Percentiles rank a stretch among this genome's conserved stretches.
Evolutionary conservation across 2,113 vertebrate species (phyloP).

Genomic region (Chaetura pelagica): DNA sequence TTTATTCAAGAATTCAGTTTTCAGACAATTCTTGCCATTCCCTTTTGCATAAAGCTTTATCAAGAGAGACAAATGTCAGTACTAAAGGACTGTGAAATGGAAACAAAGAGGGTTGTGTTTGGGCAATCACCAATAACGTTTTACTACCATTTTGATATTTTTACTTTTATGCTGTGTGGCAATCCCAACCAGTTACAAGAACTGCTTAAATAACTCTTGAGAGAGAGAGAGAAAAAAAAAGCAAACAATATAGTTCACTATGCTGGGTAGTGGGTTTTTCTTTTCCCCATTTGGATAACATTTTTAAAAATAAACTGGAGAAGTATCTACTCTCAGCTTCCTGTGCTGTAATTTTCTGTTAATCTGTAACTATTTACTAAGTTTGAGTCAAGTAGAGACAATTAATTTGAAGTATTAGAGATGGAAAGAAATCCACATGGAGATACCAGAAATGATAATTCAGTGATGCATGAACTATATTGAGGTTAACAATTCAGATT

Average conservation of each 20-base stretch:
- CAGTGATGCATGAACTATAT: neutral
- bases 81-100: neutral
- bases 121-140: neutral
- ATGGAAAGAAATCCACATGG: neutral
- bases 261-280: neutral
- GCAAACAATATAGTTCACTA: neutral
- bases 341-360: constrained; percentile 1
- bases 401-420: neutral
- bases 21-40: constrained; percentile 21
- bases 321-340: neutral
- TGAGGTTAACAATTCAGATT: neutral
- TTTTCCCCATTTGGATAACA: neutral
- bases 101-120: neutral
- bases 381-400: neutral
- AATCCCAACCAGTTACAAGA: neutral
- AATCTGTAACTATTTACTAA: neutral
- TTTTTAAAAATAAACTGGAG: constrained; percentile 21
- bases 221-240: neutral
- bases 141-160: neutral
- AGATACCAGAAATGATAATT: neutral
- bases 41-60: constrained; percentile 31
- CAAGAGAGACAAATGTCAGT: neutral
- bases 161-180: neutral
- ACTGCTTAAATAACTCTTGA: neutral
- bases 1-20: constrained; percentile 61